A percentile compares a stretch with the other conserved stretches of the same genome.
phyloP scores from a whole-genome alignment of 2,113 vertebrate genomes.

The Xenopus laevis region DNA sequence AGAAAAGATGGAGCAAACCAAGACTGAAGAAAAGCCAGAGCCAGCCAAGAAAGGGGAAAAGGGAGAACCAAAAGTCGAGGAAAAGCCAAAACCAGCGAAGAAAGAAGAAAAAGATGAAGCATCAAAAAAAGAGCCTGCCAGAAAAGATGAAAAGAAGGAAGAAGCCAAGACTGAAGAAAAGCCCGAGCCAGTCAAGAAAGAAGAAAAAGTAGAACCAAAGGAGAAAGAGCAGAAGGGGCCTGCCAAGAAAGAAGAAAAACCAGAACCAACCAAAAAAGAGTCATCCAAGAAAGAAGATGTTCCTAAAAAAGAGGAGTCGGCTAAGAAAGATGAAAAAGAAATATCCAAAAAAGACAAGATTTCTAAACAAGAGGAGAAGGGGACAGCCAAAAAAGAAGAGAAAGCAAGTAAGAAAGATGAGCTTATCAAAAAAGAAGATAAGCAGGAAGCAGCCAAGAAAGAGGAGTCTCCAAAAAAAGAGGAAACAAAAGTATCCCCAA shows the following conservation, averaged over 20 bases:
- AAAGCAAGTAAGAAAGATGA: slow-evolving; percentile 20
- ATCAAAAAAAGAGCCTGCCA: slow-evolving; percentile 29
- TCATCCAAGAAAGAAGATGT: slow-evolving; percentile 12
- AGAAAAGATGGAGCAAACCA: not conserved
- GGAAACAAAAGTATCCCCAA: not conserved
- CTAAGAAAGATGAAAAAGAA: slow-evolving; percentile 50
- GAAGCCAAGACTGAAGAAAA: slow-evolving; percentile 25
- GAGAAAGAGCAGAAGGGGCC: slow-evolving; percentile 33
- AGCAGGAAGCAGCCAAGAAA: slow-evolving; percentile 18
- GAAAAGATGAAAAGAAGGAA: slow-evolving; percentile 16
- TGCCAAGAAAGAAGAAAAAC: not conserved
- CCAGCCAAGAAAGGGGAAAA: slow-evolving; percentile 53
- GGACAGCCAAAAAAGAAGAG: slow-evolving; percentile 8
- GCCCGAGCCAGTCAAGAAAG: slow-evolving; percentile 52
- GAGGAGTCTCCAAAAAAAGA: slow-evolving; percentile 55
- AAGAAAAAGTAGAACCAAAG: slow-evolving; percentile 48
- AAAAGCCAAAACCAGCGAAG: slow-evolving; percentile 1
- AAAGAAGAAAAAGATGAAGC: slow-evolving; percentile 12
- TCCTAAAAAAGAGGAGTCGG: slow-evolving; percentile 46
- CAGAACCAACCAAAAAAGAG: not conserved
- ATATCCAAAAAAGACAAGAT: slow-evolving; percentile 32
- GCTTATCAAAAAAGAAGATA: slow-evolving; percentile 26
- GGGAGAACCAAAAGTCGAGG: slow-evolving; percentile 21
- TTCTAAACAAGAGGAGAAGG: slow-evolving; percentile 10
- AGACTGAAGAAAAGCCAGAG: slow-evolving; percentile 45